A percentile compares a stretch with the other conserved stretches of the same genome.
These are phyloP conservation scores for Ephialtes manifestator DNA, from an alignment of 2,888 invertebrate species.

Conservation along the genomic window DNA sequence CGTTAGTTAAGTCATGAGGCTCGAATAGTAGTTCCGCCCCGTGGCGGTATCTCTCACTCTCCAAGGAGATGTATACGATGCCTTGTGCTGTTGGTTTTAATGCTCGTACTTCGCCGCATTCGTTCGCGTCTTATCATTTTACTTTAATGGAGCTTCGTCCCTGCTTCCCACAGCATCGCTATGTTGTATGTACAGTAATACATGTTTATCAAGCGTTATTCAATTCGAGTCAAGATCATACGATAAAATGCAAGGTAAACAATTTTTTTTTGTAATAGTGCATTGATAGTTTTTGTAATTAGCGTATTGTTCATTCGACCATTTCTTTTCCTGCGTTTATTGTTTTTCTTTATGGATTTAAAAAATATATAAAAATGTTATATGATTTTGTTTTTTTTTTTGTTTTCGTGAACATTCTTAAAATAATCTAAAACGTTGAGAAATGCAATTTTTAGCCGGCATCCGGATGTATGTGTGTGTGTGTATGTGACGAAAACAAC, in stretches of 20 bases:
- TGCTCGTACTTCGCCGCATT: conserved; percentile 38
- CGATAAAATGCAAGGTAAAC: neutral
- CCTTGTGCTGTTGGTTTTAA: conserved; percentile 32
- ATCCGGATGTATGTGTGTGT: too few relatives aligned
- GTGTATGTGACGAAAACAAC: too few relatives aligned
- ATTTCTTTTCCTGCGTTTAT: too few relatives aligned
- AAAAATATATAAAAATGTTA: too few relatives aligned
- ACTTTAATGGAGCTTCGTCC: conserved; percentile 64
- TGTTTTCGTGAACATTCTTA: too few relatives aligned
- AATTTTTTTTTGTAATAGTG: neutral
- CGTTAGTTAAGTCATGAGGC: conserved; percentile 62
- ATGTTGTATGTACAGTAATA: neutral
- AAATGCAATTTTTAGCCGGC: too few relatives aligned
- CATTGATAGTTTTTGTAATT: neutral
- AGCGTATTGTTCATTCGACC: too few relatives aligned
- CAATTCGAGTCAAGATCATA: neutral
- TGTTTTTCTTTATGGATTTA: too few relatives aligned
- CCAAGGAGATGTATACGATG: conserved; percentile 56
- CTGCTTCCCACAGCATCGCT: neutral
- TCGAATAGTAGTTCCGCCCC: conserved; percentile 26
- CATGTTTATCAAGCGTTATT: neutral
- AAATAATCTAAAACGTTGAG: too few relatives aligned
- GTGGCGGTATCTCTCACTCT: neutral
- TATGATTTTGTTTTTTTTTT: too few relatives aligned
- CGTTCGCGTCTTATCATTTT: conserved; percentile 46